Evolutionary conservation across 2,888 invertebrate species (phyloP), one percentile per base, ranked within the genome.

Genomic region (Lithophane semibrunnea): DNA sequence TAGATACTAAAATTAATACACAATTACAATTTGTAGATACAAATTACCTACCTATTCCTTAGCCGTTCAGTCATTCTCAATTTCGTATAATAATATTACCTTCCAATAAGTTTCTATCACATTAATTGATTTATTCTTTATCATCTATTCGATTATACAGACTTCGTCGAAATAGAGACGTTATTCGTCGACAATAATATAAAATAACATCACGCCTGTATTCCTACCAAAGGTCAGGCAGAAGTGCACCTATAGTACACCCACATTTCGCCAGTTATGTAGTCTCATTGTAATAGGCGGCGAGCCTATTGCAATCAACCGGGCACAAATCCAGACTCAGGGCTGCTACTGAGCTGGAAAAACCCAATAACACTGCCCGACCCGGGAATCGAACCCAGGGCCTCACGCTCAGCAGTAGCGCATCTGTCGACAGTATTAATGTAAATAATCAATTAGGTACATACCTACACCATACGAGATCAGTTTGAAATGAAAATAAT

Each of bases 1-100:
- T 85, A 64, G n/a, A 70, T 75, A 75, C 63, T 85, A 67, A 69
- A 77, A 63, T 83, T 73, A 75, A 75, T 72, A 64, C 52, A 37
- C 37, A 37, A 37, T 37, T 37, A 37, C 4, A 37, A 37, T 37
- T 37, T 37, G 37, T 37, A 72, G 3, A 29, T 79, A 73, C 29
- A 29, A 64, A 70, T 44, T 61, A 74, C 10, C 13, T 61, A 74
- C 10, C 13, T 82, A 80, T 16, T 65, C 54, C 68, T 74, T 64
- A 74, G n/a, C 49, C 61, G 10, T 74, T 84, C 83, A 84, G 83
- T 84, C 83, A 86, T 82, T 77, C 83, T 75, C 83, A 74, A 69
- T 85, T 66, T 86, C 83, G 83, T 82, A 74, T 82, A 77, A 24
- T 56, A 68, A 37, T 56, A 10, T 68, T 54, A 77, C n/a, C 58